A percentile compares a stretch with the other conserved stretches of the same genome.
phyloP scores from a whole-genome alignment of 2,888 invertebrate species.

The Cerastoderma edule region DNA sequence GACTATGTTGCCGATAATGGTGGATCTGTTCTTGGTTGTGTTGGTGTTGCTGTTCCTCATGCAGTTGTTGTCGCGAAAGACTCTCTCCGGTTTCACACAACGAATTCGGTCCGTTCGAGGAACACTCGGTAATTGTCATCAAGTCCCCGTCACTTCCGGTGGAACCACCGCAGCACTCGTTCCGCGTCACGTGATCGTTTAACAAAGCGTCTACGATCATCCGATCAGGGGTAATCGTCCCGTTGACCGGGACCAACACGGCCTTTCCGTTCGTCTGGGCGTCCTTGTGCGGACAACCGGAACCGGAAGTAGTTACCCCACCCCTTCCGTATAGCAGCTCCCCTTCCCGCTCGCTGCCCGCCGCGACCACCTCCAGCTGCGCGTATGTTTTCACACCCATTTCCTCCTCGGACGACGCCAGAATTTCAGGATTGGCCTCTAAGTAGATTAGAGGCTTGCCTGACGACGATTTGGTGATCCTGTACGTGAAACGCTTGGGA shows the following conservation, averaged over 20 bases:
- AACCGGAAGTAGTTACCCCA: slow-evolving; percentile 18
- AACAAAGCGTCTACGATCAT: slow-evolving; percentile 51
- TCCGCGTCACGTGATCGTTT: slow-evolving; percentile 26
- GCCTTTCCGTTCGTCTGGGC: slow-evolving; percentile 48
- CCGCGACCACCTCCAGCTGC: slow-evolving; percentile 55
- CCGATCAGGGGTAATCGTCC: slow-evolving; percentile 41
- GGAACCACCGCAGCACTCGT: slow-evolving; percentile 23
- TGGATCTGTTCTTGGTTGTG: too few relatives aligned
- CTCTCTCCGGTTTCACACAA: not conserved
- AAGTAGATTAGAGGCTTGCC: slow-evolving; percentile 52
- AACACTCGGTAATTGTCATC: not conserved
- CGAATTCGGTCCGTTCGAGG: not conserved
- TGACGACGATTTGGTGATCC: slow-evolving; percentile 28
- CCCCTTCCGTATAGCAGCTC: slow-evolving; percentile 33
- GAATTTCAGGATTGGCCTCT: slow-evolving; percentile 55
- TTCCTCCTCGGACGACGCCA: slow-evolving; percentile 53
- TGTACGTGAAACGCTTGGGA: slow-evolving; percentile 33
- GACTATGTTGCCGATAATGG: too few relatives aligned
- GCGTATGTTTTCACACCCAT: slow-evolving; percentile 61
- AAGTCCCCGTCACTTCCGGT: slow-evolving; percentile 13
- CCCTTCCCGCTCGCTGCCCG: slow-evolving; percentile 40
- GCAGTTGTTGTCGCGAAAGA: too few relatives aligned
- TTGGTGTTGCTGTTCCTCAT: too few relatives aligned
- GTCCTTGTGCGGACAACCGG: slow-evolving; percentile 17
- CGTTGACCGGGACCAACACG: slow-evolving; percentile 49